A percentile compares a stretch with the other conserved stretches of the same genome.
Conservation (phyloP, 2,113 vertebrate species). For the Aptenodytes forsteri region DNA sequence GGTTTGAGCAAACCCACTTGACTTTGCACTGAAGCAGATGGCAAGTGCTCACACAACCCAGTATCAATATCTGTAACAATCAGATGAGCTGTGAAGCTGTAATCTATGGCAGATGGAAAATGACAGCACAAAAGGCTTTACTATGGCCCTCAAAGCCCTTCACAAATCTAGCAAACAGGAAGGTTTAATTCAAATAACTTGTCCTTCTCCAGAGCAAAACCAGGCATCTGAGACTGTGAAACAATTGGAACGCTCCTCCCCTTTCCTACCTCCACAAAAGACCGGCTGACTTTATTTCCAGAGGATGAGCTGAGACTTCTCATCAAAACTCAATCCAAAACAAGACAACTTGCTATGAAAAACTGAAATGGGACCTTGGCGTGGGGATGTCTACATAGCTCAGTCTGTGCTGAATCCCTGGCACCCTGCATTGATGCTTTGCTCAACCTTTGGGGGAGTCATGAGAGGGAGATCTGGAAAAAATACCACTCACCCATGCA, state of each 20-base stretch:
- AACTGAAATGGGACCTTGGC: neutral
- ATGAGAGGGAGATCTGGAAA: neutral
- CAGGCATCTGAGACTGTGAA: neutral
- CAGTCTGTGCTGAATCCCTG: neutral
- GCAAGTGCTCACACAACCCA: constrained; percentile 8
- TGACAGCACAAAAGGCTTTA: constrained; percentile 31
- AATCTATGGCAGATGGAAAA: constrained; percentile 49
- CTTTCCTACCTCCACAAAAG: neutral
- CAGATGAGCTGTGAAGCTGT: constrained; percentile 28
- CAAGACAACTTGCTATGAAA: neutral
- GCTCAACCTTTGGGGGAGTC: neutral
- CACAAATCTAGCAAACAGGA: neutral
- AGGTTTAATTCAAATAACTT: neutral
- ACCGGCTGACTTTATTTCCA: neutral
- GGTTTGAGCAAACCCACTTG: neutral
- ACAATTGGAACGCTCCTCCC: neutral
- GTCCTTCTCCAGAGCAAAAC: neutral
- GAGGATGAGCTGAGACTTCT: neutral
- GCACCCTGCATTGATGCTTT: neutral
- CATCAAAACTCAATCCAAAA: neutral
- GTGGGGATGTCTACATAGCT: neutral
- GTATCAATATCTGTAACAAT: neutral
- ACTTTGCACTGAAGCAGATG: neutral
- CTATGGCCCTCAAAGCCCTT: neutral
- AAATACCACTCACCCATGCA: neutral